Evolutionary conservation across 1,140 invertebrate genomes (phyloP).

Genomic region (Drosophila parvula): DNA sequence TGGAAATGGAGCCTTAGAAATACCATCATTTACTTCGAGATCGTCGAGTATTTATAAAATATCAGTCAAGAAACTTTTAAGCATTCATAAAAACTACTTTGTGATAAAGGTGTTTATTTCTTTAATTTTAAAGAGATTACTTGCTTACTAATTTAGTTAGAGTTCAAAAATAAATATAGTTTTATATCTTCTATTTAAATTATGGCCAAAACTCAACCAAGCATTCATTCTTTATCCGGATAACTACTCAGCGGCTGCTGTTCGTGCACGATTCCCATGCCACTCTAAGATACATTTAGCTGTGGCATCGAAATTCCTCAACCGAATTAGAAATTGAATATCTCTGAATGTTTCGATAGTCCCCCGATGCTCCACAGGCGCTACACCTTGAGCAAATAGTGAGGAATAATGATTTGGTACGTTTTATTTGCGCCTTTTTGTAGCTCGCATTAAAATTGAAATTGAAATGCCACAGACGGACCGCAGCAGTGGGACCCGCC

Average conservation of each 20-base stretch:
- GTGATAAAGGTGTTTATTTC: too few species aligned
- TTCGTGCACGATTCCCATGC: not conserved
- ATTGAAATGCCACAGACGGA: slow-evolving; percentile 76
- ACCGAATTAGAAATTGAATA: slow-evolving; percentile 25
- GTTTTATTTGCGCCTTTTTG: slow-evolving; percentile 75
- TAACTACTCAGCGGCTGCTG: not conserved
- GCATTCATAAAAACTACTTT: too few species aligned
- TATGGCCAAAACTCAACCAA: not conserved
- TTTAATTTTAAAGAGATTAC: not conserved
- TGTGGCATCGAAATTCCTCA: slow-evolving; percentile 4
- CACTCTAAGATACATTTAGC: slow-evolving; percentile 1
- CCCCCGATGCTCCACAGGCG: not conserved
- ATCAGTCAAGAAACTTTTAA: too few species aligned
- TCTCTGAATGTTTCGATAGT: slow-evolving; percentile 21
- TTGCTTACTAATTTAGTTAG: not conserved
- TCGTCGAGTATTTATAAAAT: too few species aligned
- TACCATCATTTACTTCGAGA: too few species aligned
- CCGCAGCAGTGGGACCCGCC: slow-evolving; percentile 44
- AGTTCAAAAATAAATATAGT: not conserved
- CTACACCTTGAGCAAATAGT: slow-evolving; percentile 56
- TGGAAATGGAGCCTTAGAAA: too few species aligned
- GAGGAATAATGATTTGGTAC: slow-evolving; percentile 55
- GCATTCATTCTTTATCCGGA: not conserved
- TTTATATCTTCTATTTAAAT: too few species aligned
- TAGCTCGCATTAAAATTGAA: slow-evolving; percentile 76